Conservation (phyloP, 1,140 invertebrate species). For the Caenorhabditis briggsae region DNA sequence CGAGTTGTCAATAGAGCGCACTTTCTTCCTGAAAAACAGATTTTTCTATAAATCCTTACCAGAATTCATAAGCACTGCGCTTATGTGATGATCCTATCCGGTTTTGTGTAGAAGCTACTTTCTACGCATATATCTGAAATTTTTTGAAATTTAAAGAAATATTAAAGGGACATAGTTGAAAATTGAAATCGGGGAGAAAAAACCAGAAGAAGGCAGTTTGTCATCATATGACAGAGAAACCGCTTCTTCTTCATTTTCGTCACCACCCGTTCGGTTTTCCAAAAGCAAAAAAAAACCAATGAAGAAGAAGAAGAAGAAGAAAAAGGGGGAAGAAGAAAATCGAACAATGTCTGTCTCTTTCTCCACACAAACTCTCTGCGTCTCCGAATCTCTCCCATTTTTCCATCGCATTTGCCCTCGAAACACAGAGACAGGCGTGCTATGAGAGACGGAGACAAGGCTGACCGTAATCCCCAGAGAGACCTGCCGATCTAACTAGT, state of each 20-base stretch:
- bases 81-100: slow-evolving; percentile 19
- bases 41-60: background rate
- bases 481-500: slow-evolving; percentile 4
- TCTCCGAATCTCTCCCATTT: slow-evolving; percentile 26
- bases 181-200: background rate
- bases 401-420: background rate
- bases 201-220: background rate
- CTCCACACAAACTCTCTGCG: background rate
- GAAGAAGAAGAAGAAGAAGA: background rate
- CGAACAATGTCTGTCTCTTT: background rate
- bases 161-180: background rate
- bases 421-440: background rate
- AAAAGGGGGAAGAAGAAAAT: background rate
- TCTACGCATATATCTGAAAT: slow-evolving; percentile 46
- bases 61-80: slow-evolving; percentile 55
- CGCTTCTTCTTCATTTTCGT: too few relatives aligned
- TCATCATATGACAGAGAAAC: too few relatives aligned
- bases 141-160: background rate
- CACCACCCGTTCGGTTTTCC: too few relatives aligned
- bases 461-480: background rate
- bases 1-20: background rate
- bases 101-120: slow-evolving; percentile 4
- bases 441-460: background rate
- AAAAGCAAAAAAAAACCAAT: background rate
- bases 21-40: background rate